phyloP scores from a whole-genome alignment of 2,888 invertebrate genomes.

The Nemapogon koenigi region DNA sequence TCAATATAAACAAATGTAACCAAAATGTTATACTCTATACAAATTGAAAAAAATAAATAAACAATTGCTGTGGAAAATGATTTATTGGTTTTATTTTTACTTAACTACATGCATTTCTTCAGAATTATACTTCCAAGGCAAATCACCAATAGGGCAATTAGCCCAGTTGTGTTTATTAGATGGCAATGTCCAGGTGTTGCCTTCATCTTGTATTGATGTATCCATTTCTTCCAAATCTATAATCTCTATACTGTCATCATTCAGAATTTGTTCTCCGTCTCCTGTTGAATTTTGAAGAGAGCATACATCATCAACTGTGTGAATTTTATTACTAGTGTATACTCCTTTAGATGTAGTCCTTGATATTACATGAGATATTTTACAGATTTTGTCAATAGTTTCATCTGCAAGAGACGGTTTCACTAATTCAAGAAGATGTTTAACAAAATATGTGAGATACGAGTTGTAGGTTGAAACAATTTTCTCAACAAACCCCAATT shows the following conservation, averaged over 20 bases:
- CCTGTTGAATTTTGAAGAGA: conserved; percentile 10
- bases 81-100: conserved; percentile 19
- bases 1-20: conserved; percentile 61
- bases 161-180: conserved; percentile 40
- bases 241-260: not conserved
- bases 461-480: conserved; percentile 44
- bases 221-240: not conserved
- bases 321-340: conserved; percentile 30
- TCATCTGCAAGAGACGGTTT: conserved; percentile 32
- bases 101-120: conserved; percentile 5
- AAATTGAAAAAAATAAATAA: conserved; percentile 53
- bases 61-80: conserved; percentile 47
- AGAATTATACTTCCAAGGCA: conserved; percentile 47
- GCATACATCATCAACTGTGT: conserved; percentile 48
- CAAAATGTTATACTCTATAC: conserved; percentile 59
- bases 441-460: conserved; percentile 38
- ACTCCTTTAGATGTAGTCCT: conserved; percentile 25
- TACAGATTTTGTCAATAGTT: conserved; percentile 29
- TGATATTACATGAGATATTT: conserved; percentile 39
- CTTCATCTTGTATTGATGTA: too few relatives aligned
- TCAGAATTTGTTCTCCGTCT: conserved; percentile 12
- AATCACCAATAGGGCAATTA: conserved; percentile 51
- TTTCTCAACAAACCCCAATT: conserved; percentile 38
- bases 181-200: conserved; percentile 40
- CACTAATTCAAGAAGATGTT: conserved; percentile 33